Base-by-base conservation (phyloP, 2,113 vertebrate genomes). In the Eurypyga helias region DNA sequence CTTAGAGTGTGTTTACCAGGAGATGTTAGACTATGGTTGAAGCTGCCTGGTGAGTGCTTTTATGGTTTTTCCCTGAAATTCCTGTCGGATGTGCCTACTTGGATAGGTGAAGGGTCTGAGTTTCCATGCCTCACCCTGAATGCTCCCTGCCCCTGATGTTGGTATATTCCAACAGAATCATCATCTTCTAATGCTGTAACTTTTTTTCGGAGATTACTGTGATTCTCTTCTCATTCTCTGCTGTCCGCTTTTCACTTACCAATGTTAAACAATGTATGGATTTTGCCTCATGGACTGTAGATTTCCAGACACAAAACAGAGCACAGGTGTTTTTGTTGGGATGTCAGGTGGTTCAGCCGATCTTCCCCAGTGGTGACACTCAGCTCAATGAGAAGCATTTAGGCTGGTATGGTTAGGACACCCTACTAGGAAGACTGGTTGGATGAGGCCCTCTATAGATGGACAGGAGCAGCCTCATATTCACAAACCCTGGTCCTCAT, bases 171-270 rank as follows among this genome's bases (percentile, higher is more conserved):
- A 79, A 31, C 8, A 57, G 48, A 71, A 17, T 20, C 13, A 1
- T 34, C 11, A 18, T 46, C 54, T 79, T 25, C 26, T 6, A 4
- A 2, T 10, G 11, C 29, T 1, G 0, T 18, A 24, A 2, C 6
- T 66, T 28, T 55, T 55, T 25, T 33, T 17, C 23, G 57, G 36
- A 55, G 11, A 7, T 33, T 11, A 1, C 15, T 41, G 31, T 15
- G 41, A 8, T 34, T 58, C 52, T 31, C 6, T 2, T n/a, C 31
- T 64, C 9, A 11, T 51, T 82, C 46, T 70, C 11, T 84, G 10
- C 31, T 70, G 13, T 34, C n/a, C 11, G 3, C 1, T 43, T 34
- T 70, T 15, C 13, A 10, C 14, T 51, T 41, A 41, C 0, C 15
- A 17, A 0, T 21, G 21, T 80, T 17, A 52, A 75, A 21, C 5